Conservation (phyloP, 2,797 vertebrate genomes). For the Dermochelys coriacea region DNA sequence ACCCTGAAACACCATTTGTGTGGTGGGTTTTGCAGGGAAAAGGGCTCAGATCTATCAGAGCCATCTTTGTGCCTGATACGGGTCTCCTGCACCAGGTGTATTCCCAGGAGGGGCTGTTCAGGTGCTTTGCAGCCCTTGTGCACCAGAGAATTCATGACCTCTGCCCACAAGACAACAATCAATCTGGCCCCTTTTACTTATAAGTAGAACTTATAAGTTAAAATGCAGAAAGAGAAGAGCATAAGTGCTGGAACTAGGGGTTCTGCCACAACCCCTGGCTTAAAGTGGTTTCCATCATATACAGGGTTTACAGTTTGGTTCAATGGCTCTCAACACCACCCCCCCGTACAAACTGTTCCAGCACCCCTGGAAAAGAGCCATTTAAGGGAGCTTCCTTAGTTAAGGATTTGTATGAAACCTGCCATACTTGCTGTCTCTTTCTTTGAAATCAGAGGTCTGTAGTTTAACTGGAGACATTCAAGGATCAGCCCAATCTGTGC, state of each 20-base stretch:
- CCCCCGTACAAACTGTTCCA: too few species aligned
- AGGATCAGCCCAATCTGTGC: neutral
- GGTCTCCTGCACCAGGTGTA: neutral
- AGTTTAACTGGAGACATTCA: neutral
- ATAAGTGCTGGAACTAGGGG: too few species aligned
- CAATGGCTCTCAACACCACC: too few species aligned
- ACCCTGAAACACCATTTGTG: neutral
- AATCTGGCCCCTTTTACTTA: neutral
- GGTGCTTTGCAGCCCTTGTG: neutral
- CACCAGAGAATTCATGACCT: neutral
- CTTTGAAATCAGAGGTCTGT: neutral
- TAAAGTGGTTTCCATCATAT: too few species aligned
- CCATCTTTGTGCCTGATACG: neutral
- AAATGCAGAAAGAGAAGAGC: neutral
- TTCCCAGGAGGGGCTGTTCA: neutral
- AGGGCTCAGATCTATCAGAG: neutral
- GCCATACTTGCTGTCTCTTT: neutral
- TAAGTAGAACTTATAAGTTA: neutral
- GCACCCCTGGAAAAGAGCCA: neutral
- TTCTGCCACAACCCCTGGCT: too few species aligned
- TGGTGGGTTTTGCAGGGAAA: neutral
- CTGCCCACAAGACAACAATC: accelerated
- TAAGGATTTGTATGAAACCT: neutral
- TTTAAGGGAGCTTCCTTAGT: neutral
- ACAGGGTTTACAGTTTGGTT: too few species aligned